Percentiles rank a stretch among this genome's conserved stretches.
Evolutionary conservation across 2,113 vertebrate species (phyloP).

Genomic region (Corythaeola cristata): DNA sequence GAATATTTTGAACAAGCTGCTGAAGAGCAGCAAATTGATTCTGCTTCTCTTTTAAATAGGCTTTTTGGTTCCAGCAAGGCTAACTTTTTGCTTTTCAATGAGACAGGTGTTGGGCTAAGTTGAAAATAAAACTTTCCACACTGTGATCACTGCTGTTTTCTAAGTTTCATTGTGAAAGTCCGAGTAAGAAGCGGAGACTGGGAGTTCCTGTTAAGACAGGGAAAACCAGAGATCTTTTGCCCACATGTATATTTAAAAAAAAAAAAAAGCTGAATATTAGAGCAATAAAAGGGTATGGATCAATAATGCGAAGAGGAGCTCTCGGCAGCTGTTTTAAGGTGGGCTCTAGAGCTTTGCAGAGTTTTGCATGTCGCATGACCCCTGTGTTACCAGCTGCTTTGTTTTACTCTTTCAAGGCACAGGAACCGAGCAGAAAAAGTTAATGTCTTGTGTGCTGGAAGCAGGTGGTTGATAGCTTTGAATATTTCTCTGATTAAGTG

Average conservation of each 20-base stretch:
- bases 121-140: neutral
- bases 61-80: neutral
- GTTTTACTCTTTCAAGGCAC: constrained; percentile 42
- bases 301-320: neutral
- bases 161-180: neutral
- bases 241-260: neutral
- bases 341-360: neutral
- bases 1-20: neutral
- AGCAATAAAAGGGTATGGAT: neutral
- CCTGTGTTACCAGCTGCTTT: constrained; percentile 18
- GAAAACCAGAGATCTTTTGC: neutral
- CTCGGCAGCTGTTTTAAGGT: neutral
- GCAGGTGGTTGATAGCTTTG: constrained; percentile 68
- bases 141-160: neutral
- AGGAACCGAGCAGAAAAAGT: constrained; percentile 54
- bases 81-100: neutral
- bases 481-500: constrained; percentile 62
- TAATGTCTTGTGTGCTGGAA: constrained; percentile 48
- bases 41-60: neutral
- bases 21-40: neutral
- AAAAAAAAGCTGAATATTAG: neutral
- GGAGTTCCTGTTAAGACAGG: neutral
- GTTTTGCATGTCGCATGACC: constrained; percentile 46
- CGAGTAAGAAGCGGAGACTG: neutral
- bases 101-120: neutral